phyloP scores from a whole-genome alignment of 2,113 vertebrate genomes.

The Macrotis lagotis region DNA sequence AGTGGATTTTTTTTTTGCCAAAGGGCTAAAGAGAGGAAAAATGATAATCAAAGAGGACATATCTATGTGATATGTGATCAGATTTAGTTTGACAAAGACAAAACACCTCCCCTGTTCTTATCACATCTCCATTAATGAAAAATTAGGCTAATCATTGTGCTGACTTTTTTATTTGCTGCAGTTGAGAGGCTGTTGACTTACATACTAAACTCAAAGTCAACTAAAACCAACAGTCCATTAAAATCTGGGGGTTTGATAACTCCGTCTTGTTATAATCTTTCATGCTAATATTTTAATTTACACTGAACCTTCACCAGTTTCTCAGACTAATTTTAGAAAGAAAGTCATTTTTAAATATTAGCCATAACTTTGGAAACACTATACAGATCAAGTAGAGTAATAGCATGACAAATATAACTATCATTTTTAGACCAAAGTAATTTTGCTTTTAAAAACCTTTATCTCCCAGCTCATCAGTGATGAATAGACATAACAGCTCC shows the following conservation, averaged over 20 bases:
- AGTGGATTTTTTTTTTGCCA: background rate
- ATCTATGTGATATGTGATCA: background rate
- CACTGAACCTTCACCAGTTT: background rate
- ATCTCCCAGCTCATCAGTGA: background rate
- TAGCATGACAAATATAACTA: background rate
- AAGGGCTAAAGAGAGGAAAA: background rate
- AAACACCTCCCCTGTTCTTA: background rate
- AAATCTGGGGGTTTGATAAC: background rate
- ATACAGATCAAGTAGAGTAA: background rate
- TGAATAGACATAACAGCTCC: background rate
- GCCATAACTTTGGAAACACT: constrained; percentile 3
- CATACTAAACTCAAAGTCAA: background rate
- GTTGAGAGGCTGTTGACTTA: background rate
- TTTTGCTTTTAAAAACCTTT: background rate
- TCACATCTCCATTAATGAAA: background rate
- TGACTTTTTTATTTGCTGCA: background rate
- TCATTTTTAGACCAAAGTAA: background rate
- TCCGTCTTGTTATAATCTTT: background rate
- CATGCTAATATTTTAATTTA: background rate
- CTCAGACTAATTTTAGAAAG: background rate
- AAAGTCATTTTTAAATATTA: background rate
- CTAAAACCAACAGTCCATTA: background rate
- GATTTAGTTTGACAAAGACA: background rate
- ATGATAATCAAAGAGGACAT: background rate
- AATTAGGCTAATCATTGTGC: background rate